Conservation (phyloP, 2,888 invertebrate genomes). For the Pollenia amentaria region DNA sequence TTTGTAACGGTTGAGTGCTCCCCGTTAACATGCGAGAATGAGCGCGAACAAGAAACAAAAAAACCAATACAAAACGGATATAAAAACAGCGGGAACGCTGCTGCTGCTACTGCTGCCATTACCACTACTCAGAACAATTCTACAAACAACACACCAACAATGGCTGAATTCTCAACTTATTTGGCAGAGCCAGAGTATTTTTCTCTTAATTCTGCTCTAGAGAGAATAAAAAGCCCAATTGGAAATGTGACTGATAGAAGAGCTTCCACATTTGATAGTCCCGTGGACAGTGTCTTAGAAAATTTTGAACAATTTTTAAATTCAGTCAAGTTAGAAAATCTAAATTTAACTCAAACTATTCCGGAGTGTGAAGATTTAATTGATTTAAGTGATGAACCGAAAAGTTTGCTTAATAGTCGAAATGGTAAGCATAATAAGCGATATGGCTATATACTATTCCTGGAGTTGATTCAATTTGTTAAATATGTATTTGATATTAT, state of each 20-base stretch:
- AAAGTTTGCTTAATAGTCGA: not conserved
- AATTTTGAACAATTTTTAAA: conserved; percentile 58
- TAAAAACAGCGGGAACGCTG: conserved; percentile 52
- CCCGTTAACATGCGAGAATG: conserved; percentile 65
- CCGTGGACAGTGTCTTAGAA: conserved; percentile 46
- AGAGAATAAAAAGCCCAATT: conserved; percentile 33
- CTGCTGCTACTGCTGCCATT: conserved; percentile 28
- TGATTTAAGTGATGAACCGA: conserved; percentile 45
- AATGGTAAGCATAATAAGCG: conserved; percentile 32
- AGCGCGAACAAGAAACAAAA: conserved; percentile 57
- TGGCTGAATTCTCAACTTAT: conserved; percentile 60
- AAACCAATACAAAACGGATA: conserved; percentile 65
- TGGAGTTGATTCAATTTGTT: too few species aligned
- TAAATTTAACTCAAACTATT: conserved; percentile 26
- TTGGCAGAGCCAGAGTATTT: conserved; percentile 27
- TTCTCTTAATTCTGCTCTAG: not conserved
- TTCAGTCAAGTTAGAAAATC: conserved; percentile 44
- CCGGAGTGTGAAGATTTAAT: conserved; percentile 59
- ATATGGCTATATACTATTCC: too few species aligned
- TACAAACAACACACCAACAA: not conserved
- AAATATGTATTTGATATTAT: not conserved
- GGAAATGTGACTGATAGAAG: conserved; percentile 29
- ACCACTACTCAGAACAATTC: conserved; percentile 3
- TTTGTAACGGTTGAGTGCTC: conserved; percentile 74
- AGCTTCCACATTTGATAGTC: conserved; percentile 21